Evolutionary conservation across 2,888 invertebrate genomes (phyloP).

Genomic region (Diarsia dahlii): DNA sequence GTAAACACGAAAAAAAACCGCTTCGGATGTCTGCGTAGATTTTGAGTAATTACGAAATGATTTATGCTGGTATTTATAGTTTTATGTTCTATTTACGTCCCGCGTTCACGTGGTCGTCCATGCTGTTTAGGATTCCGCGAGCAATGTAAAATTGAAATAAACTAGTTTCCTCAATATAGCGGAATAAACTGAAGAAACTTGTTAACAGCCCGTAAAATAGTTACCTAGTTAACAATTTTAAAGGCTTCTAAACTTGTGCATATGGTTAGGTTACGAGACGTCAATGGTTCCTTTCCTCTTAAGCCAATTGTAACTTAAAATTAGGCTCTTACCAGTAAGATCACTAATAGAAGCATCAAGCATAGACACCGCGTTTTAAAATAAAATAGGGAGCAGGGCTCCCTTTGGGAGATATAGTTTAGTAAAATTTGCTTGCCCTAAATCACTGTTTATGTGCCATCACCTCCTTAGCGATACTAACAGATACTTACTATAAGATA

Average conservation of each 20-base stretch:
- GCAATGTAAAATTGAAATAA: slow-evolving; percentile 38
- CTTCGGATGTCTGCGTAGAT: slow-evolving; percentile 45
- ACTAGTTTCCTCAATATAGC: slow-evolving; percentile 7
- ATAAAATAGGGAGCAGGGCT: too few relatives aligned
- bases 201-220: slow-evolving; percentile 29
- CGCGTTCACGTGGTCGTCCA: slow-evolving; percentile 37
- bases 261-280: not conserved
- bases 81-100: slow-evolving; percentile 53
- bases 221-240: slow-evolving; percentile 6
- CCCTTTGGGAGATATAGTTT: not conserved
- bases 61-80: slow-evolving; percentile 64
- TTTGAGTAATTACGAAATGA: slow-evolving; percentile 62
- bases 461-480: not conserved
- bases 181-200: not conserved
- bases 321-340: not conserved
- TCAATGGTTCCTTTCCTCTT: not conserved
- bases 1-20: slow-evolving; percentile 55
- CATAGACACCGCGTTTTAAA: not conserved
- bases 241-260: not conserved
- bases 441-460: not conserved
- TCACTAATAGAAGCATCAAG: not conserved
- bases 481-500: too few relatives aligned
- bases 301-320: not conserved
- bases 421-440: not conserved
- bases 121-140: slow-evolving; percentile 44